Conservation (phyloP, 2,888 invertebrate species). For the Zelleria hepariella region DNA sequence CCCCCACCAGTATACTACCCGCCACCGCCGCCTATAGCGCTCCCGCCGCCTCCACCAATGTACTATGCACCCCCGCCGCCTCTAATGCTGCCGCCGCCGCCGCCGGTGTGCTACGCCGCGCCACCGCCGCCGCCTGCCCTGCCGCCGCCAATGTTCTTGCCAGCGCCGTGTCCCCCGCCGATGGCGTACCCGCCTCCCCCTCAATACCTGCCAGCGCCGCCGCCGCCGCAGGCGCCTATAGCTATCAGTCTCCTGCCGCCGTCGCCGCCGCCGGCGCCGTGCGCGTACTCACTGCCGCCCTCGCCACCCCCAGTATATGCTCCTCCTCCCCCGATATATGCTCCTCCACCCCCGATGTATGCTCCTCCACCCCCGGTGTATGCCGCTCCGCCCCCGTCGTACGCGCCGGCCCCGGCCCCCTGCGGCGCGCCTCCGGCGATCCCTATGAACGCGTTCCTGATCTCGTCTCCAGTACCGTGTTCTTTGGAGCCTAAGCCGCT, state of each 20-base stretch:
- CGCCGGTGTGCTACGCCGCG: constrained; percentile 10
- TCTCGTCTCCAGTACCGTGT: constrained; percentile 48
- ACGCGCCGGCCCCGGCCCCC: constrained; percentile 5
- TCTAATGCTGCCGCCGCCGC: constrained; percentile 17
- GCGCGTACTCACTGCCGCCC: constrained; percentile 22
- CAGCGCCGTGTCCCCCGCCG: constrained; percentile 12
- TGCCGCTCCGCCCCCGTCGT: constrained; percentile 26
- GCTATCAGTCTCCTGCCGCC: neutral
- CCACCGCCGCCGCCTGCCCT: constrained; percentile 14
- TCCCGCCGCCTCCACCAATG: constrained; percentile 14
- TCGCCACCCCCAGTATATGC: constrained; percentile 15
- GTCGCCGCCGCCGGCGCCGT: constrained; percentile 13
- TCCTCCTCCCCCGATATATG: constrained; percentile 19
- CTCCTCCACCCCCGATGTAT: constrained; percentile 26
- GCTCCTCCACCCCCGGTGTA: constrained; percentile 14
- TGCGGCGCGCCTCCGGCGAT: constrained; percentile 15
- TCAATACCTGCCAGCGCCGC: constrained; percentile 19
- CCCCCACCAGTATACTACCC: neutral
- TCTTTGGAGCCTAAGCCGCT: constrained; percentile 50
- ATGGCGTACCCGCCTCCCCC: constrained; percentile 21
- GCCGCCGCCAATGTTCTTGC: constrained; percentile 16
- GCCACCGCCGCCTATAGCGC: constrained; percentile 10
- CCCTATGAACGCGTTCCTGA: constrained; percentile 54
- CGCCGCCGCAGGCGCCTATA: constrained; percentile 15
- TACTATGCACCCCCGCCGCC: constrained; percentile 17